These are phyloP conservation scores for Carterocephalus palaemon DNA, from an alignment of 2,888 invertebrate species.

Conservation along the genomic window DNA sequence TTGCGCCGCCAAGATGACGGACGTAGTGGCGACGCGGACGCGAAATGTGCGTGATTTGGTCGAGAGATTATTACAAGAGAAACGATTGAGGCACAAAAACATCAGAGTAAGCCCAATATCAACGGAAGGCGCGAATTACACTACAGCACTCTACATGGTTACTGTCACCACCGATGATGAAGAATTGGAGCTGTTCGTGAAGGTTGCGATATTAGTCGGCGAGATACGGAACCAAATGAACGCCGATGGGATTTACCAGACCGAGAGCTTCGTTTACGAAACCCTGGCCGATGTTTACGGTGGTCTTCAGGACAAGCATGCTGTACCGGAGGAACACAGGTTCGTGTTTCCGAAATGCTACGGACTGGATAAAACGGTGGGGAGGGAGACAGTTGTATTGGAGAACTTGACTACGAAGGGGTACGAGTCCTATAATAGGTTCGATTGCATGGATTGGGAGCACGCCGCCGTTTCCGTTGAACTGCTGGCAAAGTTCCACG, in stretches of 20 bases:
- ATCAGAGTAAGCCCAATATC: conserved; percentile 4
- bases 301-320: conserved; percentile 40
- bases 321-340: conserved; percentile 40
- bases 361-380: conserved; percentile 36
- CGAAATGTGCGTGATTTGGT: conserved; percentile 32
- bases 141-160: conserved; percentile 21
- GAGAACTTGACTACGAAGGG: conserved; percentile 50
- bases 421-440: conserved; percentile 45
- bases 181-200: conserved; percentile 45
- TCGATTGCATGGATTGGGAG: conserved; percentile 49
- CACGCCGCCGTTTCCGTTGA: conserved; percentile 47
- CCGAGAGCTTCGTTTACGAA: conserved; percentile 47
- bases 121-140: conserved; percentile 32
- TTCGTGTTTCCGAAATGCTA: conserved; percentile 46
- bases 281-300: conserved; percentile 41
- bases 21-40: conserved; percentile 40
- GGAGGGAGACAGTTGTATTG: conserved; percentile 50
- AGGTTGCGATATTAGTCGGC: conserved; percentile 47
- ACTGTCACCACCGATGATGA: conserved; percentile 6
- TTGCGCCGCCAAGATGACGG: conserved; percentile 32
- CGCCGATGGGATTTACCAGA: conserved; percentile 39
- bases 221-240: conserved; percentile 37
- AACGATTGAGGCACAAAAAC: neutral
- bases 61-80: conserved; percentile 35
- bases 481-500: conserved; percentile 59